Conservation (phyloP, 1,140 invertebrate species). For the Drosophila chauvacae region DNA sequence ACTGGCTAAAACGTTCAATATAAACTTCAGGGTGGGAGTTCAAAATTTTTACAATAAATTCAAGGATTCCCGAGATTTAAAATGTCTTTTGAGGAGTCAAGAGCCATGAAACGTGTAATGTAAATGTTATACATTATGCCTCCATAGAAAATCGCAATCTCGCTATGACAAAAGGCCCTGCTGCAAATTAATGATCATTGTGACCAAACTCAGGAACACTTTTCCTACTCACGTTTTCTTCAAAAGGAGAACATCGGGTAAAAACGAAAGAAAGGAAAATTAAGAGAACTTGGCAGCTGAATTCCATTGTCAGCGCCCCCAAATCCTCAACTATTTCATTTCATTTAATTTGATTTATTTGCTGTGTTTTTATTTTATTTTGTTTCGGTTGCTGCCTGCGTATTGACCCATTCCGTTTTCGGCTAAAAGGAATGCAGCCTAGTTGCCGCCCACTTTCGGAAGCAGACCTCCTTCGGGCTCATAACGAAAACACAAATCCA, state of each 20-base stretch:
- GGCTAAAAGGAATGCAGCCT: constrained; percentile 43
- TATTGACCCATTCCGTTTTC: constrained; percentile 28
- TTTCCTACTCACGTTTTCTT: not conserved
- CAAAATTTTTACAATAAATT: not conserved
- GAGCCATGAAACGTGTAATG: too few species aligned
- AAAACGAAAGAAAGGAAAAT: constrained; percentile 11
- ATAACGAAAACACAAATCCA: constrained; percentile 76
- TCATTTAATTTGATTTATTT: constrained; percentile 82
- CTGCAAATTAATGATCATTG: constrained; percentile 2
- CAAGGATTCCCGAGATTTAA: not conserved
- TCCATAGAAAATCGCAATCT: not conserved
- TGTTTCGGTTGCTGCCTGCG: constrained; percentile 46
- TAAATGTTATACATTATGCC: not conserved
- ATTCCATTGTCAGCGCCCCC: constrained; percentile 63
- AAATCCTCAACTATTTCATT: constrained; percentile 79
- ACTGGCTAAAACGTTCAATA: constrained; percentile 4
- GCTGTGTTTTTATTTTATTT: constrained; percentile 56
- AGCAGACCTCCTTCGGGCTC: constrained; percentile 55
- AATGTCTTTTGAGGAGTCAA: too few species aligned
- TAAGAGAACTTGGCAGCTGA: constrained; percentile 42
- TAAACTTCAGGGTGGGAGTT: not conserved
- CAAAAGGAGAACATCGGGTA: not conserved
- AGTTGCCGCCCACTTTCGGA: constrained; percentile 47
- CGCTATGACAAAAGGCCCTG: not conserved
- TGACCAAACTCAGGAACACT: not conserved